phyloP scores from a whole-genome alignment of 2,797 vertebrate genomes.

The Aphelocoma californica region DNA sequence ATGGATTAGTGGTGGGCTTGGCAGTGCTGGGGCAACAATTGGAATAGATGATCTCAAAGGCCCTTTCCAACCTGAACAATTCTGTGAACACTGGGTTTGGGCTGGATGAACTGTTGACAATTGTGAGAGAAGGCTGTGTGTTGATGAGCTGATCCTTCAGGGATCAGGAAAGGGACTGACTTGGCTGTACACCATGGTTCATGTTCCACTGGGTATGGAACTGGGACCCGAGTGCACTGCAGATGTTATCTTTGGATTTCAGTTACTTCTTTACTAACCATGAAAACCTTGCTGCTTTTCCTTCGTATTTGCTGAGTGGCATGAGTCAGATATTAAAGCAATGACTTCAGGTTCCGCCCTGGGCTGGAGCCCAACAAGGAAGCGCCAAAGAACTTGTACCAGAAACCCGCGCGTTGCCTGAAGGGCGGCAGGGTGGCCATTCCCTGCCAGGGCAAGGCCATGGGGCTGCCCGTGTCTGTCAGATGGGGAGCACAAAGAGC shows the following conservation, averaged over 20 bases:
- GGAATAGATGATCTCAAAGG: not conserved
- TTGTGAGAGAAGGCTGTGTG: not conserved
- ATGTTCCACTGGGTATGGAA: not conserved
- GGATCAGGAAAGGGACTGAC: not conserved
- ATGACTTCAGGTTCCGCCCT: slow-evolving; percentile 6
- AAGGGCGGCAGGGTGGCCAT: rapidly evolving
- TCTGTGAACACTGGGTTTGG: not conserved
- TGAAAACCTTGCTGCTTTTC: not conserved
- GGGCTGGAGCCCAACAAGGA: not conserved
- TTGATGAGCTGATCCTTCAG: not conserved
- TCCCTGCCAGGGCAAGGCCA: not conserved
- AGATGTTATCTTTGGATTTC: slow-evolving; percentile 50
- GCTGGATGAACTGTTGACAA: not conserved
- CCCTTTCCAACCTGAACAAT: not conserved
- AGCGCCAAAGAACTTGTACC: rapidly evolving
- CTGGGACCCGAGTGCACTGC: not conserved
- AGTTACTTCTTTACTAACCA: not conserved
- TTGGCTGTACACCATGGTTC: not conserved
- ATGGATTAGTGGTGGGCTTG: not conserved
- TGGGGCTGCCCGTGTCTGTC: not conserved
- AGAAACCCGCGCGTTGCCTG: rapidly evolving
- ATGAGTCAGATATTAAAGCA: not conserved
- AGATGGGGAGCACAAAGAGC: not conserved
- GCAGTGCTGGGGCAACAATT: not conserved
- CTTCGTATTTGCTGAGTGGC: not conserved